Evolutionary conservation across 2,888 invertebrate genomes (phyloP).

Genomic region (Polydrusus cervinus): DNA sequence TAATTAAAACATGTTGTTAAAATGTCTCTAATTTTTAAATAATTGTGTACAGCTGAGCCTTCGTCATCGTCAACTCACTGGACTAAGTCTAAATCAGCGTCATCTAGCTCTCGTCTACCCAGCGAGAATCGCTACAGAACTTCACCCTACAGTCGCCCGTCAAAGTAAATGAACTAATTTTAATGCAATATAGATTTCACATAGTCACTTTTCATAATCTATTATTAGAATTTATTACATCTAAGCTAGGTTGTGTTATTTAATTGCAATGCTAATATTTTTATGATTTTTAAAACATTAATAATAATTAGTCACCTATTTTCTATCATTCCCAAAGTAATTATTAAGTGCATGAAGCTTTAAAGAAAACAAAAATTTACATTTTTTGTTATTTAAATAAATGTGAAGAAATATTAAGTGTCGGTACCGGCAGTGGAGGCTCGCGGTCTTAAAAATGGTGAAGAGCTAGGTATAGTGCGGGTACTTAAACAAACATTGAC

Average conservation of each 20-base stretch:
- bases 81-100: conserved; percentile 75
- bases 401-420: background rate
- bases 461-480: too few relatives aligned
- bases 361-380: too few relatives aligned
- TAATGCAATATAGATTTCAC: conserved; percentile 6
- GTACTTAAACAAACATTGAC: too few relatives aligned
- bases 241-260: background rate
- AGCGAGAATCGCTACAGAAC: conserved; percentile 74
- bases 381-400: background rate
- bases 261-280: conserved; percentile 3
- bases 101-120: conserved; percentile 71
- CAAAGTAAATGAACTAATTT: conserved; percentile 70
- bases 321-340: background rate
- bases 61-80: conserved; percentile 73
- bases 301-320: background rate
- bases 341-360: too few relatives aligned
- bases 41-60: conserved; percentile 55
- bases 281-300: background rate
- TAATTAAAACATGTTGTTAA: conserved; percentile 7
- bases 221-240: background rate
- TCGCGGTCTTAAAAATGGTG: too few relatives aligned
- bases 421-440: too few relatives aligned
- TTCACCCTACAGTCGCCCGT: conserved; percentile 75
- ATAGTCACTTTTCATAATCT: background rate
- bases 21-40: conserved; percentile 40